Conservation (phyloP, 2,888 invertebrate species). For the Phania funesta region DNA sequence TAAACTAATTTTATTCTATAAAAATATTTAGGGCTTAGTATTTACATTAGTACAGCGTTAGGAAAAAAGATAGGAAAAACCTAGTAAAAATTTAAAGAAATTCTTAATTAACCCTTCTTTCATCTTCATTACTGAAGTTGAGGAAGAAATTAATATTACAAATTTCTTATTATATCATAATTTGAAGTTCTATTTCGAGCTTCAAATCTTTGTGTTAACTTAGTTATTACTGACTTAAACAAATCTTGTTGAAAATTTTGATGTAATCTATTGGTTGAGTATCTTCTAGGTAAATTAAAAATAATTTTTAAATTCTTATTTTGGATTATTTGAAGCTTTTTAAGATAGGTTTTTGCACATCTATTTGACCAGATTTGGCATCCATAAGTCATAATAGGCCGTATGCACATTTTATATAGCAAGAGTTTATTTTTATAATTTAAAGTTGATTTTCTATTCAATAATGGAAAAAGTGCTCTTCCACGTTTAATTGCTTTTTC, state of each 20-base stretch:
- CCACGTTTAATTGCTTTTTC: neutral
- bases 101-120: neutral
- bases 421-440: neutral
- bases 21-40: no score
- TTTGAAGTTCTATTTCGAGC: no score
- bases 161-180: neutral
- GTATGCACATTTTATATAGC: neutral
- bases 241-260: slow-evolving; percentile 15
- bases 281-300: neutral
- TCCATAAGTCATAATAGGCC: slow-evolving; percentile 3
- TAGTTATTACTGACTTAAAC: neutral
- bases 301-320: slow-evolving; percentile 5
- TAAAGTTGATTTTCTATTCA: neutral
- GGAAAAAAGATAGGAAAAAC: slow-evolving; percentile 1
- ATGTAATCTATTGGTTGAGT: neutral
- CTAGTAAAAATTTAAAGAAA: neutral
- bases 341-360: slow-evolving; percentile 8
- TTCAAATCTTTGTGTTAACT: neutral
- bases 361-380: no score
- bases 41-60: neutral
- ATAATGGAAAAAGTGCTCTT: neutral
- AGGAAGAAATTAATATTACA: neutral
- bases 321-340: slow-evolving; percentile 16
- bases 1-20: no score
- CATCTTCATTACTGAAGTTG: neutral